Conservation (phyloP, 2,888 invertebrate genomes). For the Cabera pusaria region DNA sequence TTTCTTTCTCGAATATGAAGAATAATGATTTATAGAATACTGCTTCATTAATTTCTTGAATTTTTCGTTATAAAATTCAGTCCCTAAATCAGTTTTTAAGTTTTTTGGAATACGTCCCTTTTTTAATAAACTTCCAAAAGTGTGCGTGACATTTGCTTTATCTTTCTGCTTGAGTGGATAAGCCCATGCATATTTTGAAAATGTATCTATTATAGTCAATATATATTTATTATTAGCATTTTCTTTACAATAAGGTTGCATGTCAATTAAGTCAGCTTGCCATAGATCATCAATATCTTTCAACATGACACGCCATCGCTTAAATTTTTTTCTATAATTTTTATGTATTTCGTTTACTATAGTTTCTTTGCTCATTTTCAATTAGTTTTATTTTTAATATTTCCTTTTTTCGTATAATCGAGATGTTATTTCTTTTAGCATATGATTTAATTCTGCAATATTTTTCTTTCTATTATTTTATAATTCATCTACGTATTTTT, state of each 20-base stretch:
- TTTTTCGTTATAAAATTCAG: constrained; percentile 2
- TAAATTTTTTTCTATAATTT: constrained; percentile 49
- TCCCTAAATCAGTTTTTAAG: constrained; percentile 3
- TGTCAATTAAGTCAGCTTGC: constrained; percentile 54
- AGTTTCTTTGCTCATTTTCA: neutral
- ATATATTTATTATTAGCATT: constrained; percentile 6
- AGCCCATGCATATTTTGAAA: constrained; percentile 17
- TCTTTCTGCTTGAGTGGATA: constrained; percentile 7
- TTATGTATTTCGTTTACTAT: constrained; percentile 33
- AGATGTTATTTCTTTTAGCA: too few species aligned
- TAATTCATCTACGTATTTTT: neutral
- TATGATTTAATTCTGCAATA: neutral
- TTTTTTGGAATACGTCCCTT: neutral
- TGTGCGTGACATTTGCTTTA: constrained; percentile 1
- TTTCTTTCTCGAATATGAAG: constrained; percentile 11
- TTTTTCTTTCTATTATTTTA: neutral
- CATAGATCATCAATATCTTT: constrained; percentile 53
- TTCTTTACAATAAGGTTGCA: constrained; percentile 15
- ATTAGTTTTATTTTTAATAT: too few species aligned
- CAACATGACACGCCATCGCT: constrained; percentile 41
- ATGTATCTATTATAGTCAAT: constrained; percentile 10
- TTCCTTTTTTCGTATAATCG: too few species aligned
- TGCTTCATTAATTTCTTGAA: neutral
- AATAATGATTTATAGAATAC: constrained; percentile 5
- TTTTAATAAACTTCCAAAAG: neutral